Percentiles rank a stretch among this genome's conserved stretches.
These are phyloP conservation scores for Phthorimaea operculella DNA, from an alignment of 1,140 invertebrate genomes.

Conservation along the genomic window DNA sequence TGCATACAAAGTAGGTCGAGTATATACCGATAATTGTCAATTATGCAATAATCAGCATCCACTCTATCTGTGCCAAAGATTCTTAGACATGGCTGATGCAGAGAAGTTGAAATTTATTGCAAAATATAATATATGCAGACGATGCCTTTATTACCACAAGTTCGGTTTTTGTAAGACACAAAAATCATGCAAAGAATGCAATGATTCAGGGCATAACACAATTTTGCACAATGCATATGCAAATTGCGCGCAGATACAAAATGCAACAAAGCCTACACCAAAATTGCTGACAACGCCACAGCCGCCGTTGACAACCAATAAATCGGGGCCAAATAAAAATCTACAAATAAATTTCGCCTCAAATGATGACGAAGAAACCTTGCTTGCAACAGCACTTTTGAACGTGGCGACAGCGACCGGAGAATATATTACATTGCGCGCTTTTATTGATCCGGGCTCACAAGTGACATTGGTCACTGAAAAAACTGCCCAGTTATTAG, in stretches of 20 bases:
- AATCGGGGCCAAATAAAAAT: neutral
- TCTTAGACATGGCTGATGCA: constrained; percentile 3
- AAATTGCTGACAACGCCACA: neutral
- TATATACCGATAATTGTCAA: neutral
- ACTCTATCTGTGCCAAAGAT: constrained; percentile 9
- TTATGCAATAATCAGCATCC: constrained; percentile 12
- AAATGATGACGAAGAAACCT: neutral
- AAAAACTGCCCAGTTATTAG: neutral
- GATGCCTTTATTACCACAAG: constrained; percentile 2
- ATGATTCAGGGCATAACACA: constrained; percentile 8
- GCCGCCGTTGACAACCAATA: neutral
- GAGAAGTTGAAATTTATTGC: neutral
- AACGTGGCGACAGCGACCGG: neutral
- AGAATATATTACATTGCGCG: neutral
- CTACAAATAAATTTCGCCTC: neutral
- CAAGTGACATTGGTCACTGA: neutral
- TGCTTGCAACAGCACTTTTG: neutral
- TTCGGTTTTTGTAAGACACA: neutral
- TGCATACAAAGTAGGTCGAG: neutral
- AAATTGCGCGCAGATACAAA: neutral
- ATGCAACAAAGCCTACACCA: neutral
- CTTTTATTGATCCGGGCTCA: neutral
- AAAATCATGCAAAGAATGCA: constrained; percentile 3
- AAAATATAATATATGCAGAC: constrained; percentile 4
- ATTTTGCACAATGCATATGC: constrained; percentile 8